Percentiles rank a stretch among this genome's conserved stretches.
Conservation (phyloP, 2,888 invertebrate genomes). For the Eupelmus urozonus region DNA sequence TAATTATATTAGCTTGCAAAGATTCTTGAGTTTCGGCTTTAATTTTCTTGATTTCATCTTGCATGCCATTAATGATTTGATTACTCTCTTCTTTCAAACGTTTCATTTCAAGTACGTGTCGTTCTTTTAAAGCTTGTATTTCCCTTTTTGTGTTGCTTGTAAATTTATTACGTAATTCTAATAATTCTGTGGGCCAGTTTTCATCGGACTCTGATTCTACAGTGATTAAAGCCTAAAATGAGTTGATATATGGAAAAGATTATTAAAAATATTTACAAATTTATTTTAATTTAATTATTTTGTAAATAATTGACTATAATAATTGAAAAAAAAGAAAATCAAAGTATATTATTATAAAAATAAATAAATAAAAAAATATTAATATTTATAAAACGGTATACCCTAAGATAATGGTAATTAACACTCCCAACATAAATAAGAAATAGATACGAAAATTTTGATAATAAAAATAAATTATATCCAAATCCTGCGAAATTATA, state of each 20-base stretch:
- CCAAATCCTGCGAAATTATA: not conserved
- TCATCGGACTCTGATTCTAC: conserved; percentile 85
- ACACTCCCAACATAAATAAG: not conserved
- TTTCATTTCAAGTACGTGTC: conserved; percentile 82
- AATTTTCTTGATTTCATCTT: conserved; percentile 66
- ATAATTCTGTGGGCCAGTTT: conserved; percentile 86
- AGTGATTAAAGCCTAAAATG: conserved; percentile 82
- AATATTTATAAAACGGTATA: not conserved
- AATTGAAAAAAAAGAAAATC: no score
- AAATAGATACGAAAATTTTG: conserved; percentile 11
- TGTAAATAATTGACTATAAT: not conserved
- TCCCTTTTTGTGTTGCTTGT: conserved; percentile 83
- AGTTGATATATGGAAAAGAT: conserved; percentile 7
- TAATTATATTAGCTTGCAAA: conserved; percentile 75
- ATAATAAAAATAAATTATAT: not conserved
- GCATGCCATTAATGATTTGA: conserved; percentile 66
- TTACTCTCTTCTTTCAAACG: conserved; percentile 69
- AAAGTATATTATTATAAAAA: not conserved
- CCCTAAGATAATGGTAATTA: no score
- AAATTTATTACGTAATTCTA: conserved; percentile 85
- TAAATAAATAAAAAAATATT: not conserved
- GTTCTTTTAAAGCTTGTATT: conserved; percentile 80
- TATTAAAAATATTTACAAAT: not conserved
- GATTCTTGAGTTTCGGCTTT: conserved; percentile 54
- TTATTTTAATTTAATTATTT: conserved; percentile 1